These are phyloP conservation scores for Eurystomus gularis DNA, from an alignment of 2,113 vertebrate species.

Conservation along the genomic window DNA sequence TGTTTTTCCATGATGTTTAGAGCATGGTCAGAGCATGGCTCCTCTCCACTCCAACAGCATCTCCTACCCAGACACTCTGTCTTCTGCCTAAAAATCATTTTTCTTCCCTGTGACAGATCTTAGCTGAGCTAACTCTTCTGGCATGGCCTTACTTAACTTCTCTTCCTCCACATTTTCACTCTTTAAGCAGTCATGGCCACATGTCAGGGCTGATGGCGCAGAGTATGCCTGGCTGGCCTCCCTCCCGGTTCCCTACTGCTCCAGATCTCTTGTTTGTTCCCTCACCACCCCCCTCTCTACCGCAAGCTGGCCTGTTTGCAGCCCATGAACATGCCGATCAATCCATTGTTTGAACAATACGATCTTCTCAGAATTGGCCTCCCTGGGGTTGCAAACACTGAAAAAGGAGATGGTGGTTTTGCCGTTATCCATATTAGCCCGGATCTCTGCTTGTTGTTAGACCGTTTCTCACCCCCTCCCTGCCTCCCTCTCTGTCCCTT, in stretches of 20 bases:
- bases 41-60: background rate
- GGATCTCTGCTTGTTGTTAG: background rate
- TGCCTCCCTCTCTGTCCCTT: background rate
- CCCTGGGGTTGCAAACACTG: background rate
- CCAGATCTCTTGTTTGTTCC: background rate
- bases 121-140: background rate
- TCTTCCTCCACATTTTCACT: background rate
- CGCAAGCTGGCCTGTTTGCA: background rate
- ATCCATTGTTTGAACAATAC: background rate
- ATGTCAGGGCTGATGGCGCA: background rate
- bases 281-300: background rate
- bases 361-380: background rate
- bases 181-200: background rate
- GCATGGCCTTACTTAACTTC: background rate
- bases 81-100: background rate
- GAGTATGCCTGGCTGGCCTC: background rate
- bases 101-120: background rate
- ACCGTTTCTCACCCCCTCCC: background rate
- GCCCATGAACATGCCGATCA: background rate
- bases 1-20: background rate
- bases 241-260: background rate
- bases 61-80: background rate
- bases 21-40: background rate
- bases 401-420: background rate
- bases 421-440: background rate